These are phyloP conservation scores for Dipodomys spectabilis DNA, from an alignment of 2,113 vertebrate genomes.

Conservation along the genomic window DNA sequence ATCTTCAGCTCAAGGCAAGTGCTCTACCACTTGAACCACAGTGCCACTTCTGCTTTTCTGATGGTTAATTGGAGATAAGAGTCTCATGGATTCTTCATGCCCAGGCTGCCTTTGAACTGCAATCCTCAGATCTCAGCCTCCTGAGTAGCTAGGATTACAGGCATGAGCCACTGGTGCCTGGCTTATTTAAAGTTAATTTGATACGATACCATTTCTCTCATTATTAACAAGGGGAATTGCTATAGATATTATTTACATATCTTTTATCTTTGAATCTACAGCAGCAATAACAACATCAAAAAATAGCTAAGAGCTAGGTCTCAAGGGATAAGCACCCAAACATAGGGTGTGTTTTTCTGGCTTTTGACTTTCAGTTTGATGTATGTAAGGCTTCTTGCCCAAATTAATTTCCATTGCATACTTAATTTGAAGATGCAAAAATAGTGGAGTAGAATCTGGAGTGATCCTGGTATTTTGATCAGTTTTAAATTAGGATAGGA, in stretches of 20 bases:
- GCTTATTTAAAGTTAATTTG: background rate
- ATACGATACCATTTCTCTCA: constrained; percentile 10
- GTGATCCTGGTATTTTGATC: constrained; percentile 51
- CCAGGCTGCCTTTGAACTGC: too few relatives aligned
- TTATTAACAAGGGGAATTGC: background rate
- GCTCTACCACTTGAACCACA: too few relatives aligned
- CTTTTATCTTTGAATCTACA: background rate
- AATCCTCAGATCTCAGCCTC: too few relatives aligned
- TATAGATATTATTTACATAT: background rate
- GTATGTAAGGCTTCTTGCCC: constrained; percentile 14
- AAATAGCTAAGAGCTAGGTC: background rate
- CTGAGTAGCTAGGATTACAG: too few relatives aligned
- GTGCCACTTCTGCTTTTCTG: too few relatives aligned
- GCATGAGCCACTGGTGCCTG: too few relatives aligned
- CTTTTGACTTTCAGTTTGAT: background rate
- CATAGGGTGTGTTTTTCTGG: background rate
- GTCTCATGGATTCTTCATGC: too few relatives aligned
- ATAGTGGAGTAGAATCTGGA: constrained; percentile 57
- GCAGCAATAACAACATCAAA: background rate
- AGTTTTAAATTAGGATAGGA: constrained; percentile 53
- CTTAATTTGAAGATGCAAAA: constrained; percentile 58
- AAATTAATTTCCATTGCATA: constrained; percentile 51
- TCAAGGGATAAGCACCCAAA: background rate
- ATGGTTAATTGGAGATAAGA: too few relatives aligned
- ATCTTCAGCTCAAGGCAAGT: too few relatives aligned